Evolutionary conservation across 2,113 vertebrate species (phyloP), one percentile per base, ranked within the genome.

Genomic region (Symphodus melops): DNA sequence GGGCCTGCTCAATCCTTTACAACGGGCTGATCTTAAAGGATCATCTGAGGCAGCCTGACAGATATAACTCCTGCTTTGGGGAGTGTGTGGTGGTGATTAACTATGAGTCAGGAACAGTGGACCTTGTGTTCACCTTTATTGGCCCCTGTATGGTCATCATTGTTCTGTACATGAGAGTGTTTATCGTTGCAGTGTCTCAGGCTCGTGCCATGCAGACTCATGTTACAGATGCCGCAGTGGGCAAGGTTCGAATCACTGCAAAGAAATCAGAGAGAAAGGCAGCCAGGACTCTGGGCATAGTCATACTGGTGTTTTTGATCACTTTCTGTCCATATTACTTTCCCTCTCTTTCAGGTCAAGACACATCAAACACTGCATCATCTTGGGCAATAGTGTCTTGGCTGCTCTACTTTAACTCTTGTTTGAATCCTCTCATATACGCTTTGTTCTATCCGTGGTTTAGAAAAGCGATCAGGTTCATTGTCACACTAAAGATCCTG

Each of bases 361-460:
- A 65, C 51, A 75, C 21, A 9, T 72, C 81, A 8, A 84, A 77
- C 51, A 48, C 1, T 33, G 37, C 59, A 11, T 75, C 44, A 0
- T 70, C 58, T 2, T 83, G 78, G 68, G 51, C n/a, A 5, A 13
- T 80, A 3, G 71, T 86, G 61, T 80, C 84, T 25, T 85, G 78
- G 77, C 1, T 89, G 36, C 7, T 90, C 19, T 78, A 48, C 17
- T 48, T 85, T 1, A 88, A 89, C 42, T 91, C 90, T 2, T 84
- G 77, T 20, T 17, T 91, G 48, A 93, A 92, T 59, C 91, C 88
- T 0, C 58, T 93, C 10, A 85, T 90, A n/a, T 90, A 92, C 68
- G 85, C 77, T 11, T 66, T 92, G 19, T 92, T 91, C 72, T 92
- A 92, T 44, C 75, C 71, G 0, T 93, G 92, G 90, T 93, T 91